Conservation (phyloP, 2,113 vertebrate species). For the Synodontis membranacea region DNA sequence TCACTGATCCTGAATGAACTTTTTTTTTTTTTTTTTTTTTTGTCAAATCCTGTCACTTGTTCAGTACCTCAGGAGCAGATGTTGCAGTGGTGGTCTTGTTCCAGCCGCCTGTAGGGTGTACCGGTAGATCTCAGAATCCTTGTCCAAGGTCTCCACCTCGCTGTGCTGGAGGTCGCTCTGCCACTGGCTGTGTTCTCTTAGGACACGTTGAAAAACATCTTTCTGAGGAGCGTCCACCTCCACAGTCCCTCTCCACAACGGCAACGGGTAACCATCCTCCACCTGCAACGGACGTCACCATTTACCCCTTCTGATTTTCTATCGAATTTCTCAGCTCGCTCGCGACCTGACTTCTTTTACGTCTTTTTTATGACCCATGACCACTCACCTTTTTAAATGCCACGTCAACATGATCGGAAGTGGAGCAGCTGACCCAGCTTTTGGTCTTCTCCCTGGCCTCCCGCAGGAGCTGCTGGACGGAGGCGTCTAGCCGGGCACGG, state of each 20-base stretch:
- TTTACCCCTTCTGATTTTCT: not conserved
- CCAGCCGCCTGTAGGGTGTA: slow-evolving; percentile 63
- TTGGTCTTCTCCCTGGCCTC: slow-evolving; percentile 69
- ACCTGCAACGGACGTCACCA: slow-evolving; percentile 58
- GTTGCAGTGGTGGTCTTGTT: slow-evolving; percentile 64
- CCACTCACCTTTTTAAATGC: slow-evolving; percentile 73
- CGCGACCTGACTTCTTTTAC: not conserved
- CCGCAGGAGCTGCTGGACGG: slow-evolving; percentile 64
- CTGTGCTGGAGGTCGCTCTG: slow-evolving; percentile 63
- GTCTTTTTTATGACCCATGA: not conserved
- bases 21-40: no score
- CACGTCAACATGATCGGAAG: slow-evolving; percentile 68
- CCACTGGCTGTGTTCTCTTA: slow-evolving; percentile 72
- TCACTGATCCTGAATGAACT: no score
- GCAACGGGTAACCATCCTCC: slow-evolving; percentile 67
- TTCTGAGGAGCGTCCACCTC: slow-evolving; percentile 71
- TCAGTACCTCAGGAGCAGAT: slow-evolving; percentile 75
- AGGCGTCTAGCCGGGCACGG: slow-evolving; percentile 56
- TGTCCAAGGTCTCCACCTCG: slow-evolving; percentile 67
- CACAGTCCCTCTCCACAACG: slow-evolving; percentile 71
- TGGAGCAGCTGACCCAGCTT: slow-evolving; percentile 65
- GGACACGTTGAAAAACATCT: slow-evolving; percentile 69
- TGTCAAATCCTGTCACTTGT: not conserved
- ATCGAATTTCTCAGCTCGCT: not conserved
- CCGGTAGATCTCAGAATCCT: slow-evolving; percentile 72